Base-by-base conservation (phyloP, 2,888 invertebrate genomes). In the Cephus sareptanus region DNA sequence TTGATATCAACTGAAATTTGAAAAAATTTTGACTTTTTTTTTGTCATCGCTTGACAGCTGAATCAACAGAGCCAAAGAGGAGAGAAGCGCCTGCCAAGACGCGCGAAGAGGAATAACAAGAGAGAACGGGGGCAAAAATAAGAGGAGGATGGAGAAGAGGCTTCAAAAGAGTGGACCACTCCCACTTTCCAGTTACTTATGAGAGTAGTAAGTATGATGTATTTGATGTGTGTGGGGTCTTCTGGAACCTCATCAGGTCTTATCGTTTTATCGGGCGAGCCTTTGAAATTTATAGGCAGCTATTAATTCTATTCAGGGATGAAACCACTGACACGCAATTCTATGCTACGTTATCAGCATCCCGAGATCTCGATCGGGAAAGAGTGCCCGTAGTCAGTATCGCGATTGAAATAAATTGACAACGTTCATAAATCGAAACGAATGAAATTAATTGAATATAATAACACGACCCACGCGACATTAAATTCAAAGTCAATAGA, bases 221-320 rank as follows among this genome's bases (percentile, higher is more conserved):
- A 75, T 79, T 76, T 75, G 81, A 79, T 78, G 75, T 77, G 75
- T 76, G 80, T 79, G 75, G 75, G 77, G 79, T 82, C 80, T 74
- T 13, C 73, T 74, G 75, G 78, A 79, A 79, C 75, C 79, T 80
- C 82, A 79, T 80, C 83, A 79, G 81, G 79, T 76, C 74, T 75
- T 81, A 82, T 79, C 77, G 77, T 75, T 81, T 79, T 75, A 81
- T 80, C 79, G 75, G 76, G 31, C 69, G 78, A 76, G 56, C 78
- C 77, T 78, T 81, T 80, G 78, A 78, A 82, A 83, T 84, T 84
- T 82, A 83, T 80, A 74, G 76, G 69, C 68, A 33, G 76, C 81
- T 81, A 83, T 83, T 81, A 83, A 83, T 83, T 83, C 81, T 74
- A 78, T 81, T 81, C 75, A 77, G 75, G 76, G 79, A 77, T 76